Base-by-base conservation (phyloP, 1,140 invertebrate species). In the Streblospio benedicti region DNA sequence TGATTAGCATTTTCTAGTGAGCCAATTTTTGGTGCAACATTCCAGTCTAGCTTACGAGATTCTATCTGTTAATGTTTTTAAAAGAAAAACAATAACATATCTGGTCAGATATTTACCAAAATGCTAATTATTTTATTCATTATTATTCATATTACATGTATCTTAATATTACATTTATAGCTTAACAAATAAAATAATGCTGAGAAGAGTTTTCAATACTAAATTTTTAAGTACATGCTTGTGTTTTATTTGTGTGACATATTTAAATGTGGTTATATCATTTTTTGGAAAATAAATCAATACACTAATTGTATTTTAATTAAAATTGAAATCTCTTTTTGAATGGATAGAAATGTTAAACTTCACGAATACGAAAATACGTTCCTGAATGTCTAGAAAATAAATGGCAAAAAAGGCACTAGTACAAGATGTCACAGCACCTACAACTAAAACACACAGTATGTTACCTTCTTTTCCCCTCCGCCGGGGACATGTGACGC, bases 1-100 rank as follows among this genome's bases (percentile, higher is more conserved):
- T 93, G 87, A 65, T 87, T 88, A 6, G 91, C 85, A 76, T 95
- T 96, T 33, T 90, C 89, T 69, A 91, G 88, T 28, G 91, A 94
- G 44, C 90, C 90, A 59, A 94, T 85, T 82, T 66, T 66, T 33
- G 65, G 62, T 38, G 57, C 58, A 1, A 50, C 63, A 18, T 66
- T 61, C 67, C 67, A 68, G 30, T 65, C 59, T 4, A 68, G 47
- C 32, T 66, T 65, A 25, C 57, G 44, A 41, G 49, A 60, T 50
- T 61, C 60, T n/a, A 68, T 65, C 65, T 67, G 31, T 56, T 38
- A 32, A 57, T 53, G 18, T 27, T n/a, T 16, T 27, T 16, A 53
- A 12, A 9, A 52, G 18, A 56, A 32, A 20, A 16, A 49, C 6
- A 25, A 16, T n/a, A 27, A 55, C 0, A 47, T 9, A 50, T 50